Evolutionary conservation across 2,113 vertebrate genomes (phyloP).

Genomic region (Xyrauchen texanus): DNA sequence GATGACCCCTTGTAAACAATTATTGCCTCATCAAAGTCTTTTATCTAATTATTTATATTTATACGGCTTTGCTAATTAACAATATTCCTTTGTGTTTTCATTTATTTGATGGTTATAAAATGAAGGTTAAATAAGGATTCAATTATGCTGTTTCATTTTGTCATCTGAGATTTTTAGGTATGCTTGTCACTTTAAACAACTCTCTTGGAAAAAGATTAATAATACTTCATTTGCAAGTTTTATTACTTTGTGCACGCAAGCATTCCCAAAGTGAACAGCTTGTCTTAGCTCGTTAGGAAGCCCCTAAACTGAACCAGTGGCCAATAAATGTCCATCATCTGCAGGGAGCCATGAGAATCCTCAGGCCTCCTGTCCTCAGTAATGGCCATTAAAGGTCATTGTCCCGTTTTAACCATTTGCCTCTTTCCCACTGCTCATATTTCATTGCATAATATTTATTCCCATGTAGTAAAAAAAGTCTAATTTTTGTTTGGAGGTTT

Average conservation of each 20-base stretch:
- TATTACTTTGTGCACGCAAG: not conserved
- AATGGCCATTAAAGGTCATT: conserved; percentile 16
- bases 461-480: not conserved
- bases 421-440: not conserved
- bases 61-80: not conserved
- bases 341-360: not conserved
- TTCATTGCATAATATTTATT: conserved; percentile 2
- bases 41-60: not conserved
- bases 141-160: too few species aligned
- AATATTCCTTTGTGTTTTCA: not conserved
- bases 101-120: not conserved
- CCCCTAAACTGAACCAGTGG: not conserved
- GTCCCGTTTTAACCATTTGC: not conserved
- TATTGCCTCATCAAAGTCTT: not conserved
- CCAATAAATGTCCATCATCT: conserved; percentile 19
- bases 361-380: not conserved
- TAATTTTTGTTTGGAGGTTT: too few species aligned
- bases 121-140: not conserved
- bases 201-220: too few species aligned
- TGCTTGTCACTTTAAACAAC: too few species aligned
- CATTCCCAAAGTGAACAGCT: conserved; percentile 11
- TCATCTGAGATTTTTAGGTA: too few species aligned
- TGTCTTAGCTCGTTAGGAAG: conserved; percentile 10
- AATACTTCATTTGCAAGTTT: too few species aligned
- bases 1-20: not conserved